Evolutionary conservation across 2,797 vertebrate species (phyloP).

Genomic region (Hypotaenidia philippensis): DNA sequence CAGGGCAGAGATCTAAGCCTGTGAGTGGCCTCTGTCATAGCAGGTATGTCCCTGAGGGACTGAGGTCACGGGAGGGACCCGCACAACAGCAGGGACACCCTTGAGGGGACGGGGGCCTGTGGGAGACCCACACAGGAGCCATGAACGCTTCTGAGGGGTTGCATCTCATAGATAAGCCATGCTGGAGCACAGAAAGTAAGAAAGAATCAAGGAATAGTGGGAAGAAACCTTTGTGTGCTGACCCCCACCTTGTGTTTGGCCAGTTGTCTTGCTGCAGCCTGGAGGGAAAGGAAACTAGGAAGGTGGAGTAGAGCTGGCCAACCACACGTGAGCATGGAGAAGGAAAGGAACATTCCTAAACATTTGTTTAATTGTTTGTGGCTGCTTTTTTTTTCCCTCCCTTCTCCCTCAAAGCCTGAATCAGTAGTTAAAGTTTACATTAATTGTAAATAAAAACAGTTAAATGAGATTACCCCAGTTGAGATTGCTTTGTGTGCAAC

Average conservation of each 20-base stretch:
- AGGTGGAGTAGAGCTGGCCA: neutral
- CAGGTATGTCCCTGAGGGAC: neutral
- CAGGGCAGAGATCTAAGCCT: neutral
- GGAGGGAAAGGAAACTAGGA: neutral
- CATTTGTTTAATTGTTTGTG: neutral
- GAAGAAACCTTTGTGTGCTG: neutral
- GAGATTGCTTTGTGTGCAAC: neutral
- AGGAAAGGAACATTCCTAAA: neutral
- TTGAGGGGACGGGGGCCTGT: too few species aligned
- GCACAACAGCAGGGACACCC: fast-evolving
- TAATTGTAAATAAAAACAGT: neutral
- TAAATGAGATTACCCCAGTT: neutral
- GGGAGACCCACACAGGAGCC: too few species aligned
- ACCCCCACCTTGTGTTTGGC: fast-evolving
- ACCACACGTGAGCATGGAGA: neutral
- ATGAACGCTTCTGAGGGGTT: neutral
- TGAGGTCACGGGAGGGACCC: neutral
- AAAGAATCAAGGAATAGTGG: neutral
- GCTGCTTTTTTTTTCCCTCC: neutral
- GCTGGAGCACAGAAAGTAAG: neutral
- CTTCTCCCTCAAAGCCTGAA: neutral
- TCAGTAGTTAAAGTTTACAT: neutral
- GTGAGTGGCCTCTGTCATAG: neutral
- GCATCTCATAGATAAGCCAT: neutral
- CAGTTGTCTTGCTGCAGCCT: neutral